Base-by-base conservation (phyloP, 2,797 vertebrate genomes). In the Oreochromis grahami region DNA sequence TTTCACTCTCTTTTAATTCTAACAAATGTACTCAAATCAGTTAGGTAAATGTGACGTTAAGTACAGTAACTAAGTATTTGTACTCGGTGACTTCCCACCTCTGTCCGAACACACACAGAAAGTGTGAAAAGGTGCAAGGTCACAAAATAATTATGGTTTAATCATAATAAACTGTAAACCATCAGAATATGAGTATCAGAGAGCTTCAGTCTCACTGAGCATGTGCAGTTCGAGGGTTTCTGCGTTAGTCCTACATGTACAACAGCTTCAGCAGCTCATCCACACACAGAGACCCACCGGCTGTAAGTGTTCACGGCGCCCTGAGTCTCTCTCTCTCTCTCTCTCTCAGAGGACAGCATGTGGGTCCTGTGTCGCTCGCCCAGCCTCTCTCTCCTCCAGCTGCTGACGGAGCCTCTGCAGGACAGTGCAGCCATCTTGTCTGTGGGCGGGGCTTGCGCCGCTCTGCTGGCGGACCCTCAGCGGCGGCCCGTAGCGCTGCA, bases 261-360 rank as follows among this genome's bases (percentile, higher is more conserved):
- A 8, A 17, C 15, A 48, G 48, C 48, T n/a, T 9, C 48, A 50
- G 32, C 32, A 34, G 48, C 48, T n/a, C 14, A 56, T 17, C 26
- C 55, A 58, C 55, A 10, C 36, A 32, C 14, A 17, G 15, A 58
- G 26, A n/a, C 50, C 8, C 5, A 0, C 17, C 4, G 0, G 55
- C 3, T 0, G 3, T 38, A 4, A 4, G 36, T 32, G 55, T 0
- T 58, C 15, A 32, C 8, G 8, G 55, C 55, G 14, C 55, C 55
- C 26, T 17, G 26, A n/a, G n/a, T 15, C 53, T 56, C 45, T 7
- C 6, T 50, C 29, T 51, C 10, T 17, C 17, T 77, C 32, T 78
- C 32, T 87, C 41, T 72, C 11, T 68, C 92, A 97, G 96, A 96
- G 81, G 95, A 97, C 92, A 95, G 91, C 68, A 79, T 97, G 79